Conservation (phyloP, 2,113 vertebrate species). For the Platysteira castanea region DNA sequence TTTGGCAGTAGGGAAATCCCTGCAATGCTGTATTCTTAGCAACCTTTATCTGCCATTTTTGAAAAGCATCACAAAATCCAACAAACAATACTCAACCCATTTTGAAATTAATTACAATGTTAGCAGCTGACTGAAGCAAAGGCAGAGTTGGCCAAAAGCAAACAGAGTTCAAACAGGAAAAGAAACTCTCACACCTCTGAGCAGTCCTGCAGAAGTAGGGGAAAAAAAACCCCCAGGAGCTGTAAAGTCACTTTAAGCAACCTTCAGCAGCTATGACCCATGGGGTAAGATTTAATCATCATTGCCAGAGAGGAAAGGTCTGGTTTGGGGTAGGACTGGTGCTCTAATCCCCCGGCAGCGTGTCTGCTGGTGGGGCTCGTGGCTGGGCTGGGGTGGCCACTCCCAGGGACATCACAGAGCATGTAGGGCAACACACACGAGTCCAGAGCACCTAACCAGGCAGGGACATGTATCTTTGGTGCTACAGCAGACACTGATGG, state of each 20-base stretch:
- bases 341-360: neutral
- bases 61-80: neutral
- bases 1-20: neutral
- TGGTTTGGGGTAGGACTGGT: neutral
- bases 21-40: neutral
- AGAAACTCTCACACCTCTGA: neutral
- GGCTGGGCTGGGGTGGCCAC: neutral
- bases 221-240: neutral
- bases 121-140: neutral
- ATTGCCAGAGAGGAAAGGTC: neutral
- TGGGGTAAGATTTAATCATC: neutral
- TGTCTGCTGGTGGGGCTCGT: neutral
- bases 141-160: neutral
- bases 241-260: neutral
- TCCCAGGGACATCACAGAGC: neutral
- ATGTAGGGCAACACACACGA: neutral
- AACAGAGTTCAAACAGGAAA: neutral
- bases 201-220: neutral
- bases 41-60: neutral
- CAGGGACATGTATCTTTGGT: neutral
- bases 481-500: neutral
- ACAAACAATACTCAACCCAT: neutral
- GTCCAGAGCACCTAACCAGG: constrained; percentile 3
- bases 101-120: neutral
- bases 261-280: neutral